Evolutionary conservation across 2,888 invertebrate species (phyloP).

Genomic region (Eilema depressum): DNA sequence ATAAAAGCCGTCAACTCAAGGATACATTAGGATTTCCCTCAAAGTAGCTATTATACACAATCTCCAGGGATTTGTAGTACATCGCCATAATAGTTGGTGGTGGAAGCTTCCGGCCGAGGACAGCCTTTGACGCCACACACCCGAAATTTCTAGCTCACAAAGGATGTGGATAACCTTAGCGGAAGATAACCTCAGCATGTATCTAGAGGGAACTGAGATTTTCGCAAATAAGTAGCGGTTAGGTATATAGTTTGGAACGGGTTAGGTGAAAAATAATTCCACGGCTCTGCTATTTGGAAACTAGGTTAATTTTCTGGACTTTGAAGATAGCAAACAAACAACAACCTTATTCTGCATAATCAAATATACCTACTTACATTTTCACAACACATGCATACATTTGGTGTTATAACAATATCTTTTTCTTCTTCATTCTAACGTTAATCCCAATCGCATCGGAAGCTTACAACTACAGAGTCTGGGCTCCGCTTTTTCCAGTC

Average conservation of each 20-base stretch:
- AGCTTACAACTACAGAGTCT: no score
- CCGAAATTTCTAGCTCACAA: constrained; percentile 61
- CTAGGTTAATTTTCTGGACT: neutral
- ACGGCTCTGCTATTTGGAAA: neutral
- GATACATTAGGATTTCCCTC: constrained; percentile 3
- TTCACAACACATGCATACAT: no score
- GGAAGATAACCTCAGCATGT: constrained; percentile 47
- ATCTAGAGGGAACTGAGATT: constrained; percentile 32
- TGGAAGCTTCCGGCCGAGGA: constrained; percentile 63
- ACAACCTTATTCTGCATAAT: neutral
- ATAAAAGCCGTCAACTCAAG: neutral
- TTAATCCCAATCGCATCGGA: no score
- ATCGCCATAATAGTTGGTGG: constrained; percentile 53
- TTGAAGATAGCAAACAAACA: neutral
- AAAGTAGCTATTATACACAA: constrained; percentile 33
- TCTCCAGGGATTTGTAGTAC: constrained; percentile 53
- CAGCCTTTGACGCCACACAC: constrained; percentile 54
- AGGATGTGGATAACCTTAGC: constrained; percentile 64
- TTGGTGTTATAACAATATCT: no score
- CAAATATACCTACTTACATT: no score
- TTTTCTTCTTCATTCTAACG: no score
- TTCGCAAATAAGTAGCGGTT: constrained; percentile 28
- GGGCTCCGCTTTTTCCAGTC: no score
- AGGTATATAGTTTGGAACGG: constrained; percentile 12
- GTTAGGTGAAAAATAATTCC: neutral